phyloP scores from a whole-genome alignment of 2,113 vertebrate species.

The Pangasianodon hypophthalmus region DNA sequence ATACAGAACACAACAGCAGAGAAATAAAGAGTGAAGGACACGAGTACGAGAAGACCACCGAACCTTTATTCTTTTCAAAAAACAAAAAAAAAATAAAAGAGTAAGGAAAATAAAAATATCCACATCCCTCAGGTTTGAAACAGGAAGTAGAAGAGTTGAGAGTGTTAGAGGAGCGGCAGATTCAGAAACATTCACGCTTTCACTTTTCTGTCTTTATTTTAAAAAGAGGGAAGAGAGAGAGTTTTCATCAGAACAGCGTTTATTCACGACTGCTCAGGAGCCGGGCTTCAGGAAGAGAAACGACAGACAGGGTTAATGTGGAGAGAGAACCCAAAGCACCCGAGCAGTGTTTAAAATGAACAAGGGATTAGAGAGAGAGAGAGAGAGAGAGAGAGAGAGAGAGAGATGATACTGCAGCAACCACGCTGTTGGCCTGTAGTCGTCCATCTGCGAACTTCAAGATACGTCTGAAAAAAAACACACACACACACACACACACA shows the following conservation, averaged over 20 bases:
- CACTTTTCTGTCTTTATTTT: constrained; percentile 53
- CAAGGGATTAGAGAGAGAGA: constrained; percentile 48
- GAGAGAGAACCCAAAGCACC: constrained; percentile 82
- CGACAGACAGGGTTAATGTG: constrained; percentile 75
- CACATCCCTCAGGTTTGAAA: constrained; percentile 68
- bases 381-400: constrained; percentile 23
- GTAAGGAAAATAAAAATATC: constrained; percentile 60
- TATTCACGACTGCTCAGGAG: constrained; percentile 47
- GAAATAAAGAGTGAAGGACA: not conserved
- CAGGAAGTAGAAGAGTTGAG: constrained; percentile 53
- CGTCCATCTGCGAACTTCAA: constrained; percentile 74
- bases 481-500: too few species aligned
- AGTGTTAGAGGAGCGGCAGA: constrained; percentile 67
- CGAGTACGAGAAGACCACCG: not conserved
- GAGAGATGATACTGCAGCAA: constrained; percentile 73
- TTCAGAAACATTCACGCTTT: constrained; percentile 68
- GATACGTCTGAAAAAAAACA: constrained; percentile 82
- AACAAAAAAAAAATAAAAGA: constrained; percentile 47
- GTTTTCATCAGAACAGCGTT: constrained; percentile 54
- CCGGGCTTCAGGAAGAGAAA: constrained; percentile 69
- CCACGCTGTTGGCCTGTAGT: constrained; percentile 77
- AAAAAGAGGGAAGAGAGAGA: constrained; percentile 44
- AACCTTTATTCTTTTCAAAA: constrained; percentile 75
- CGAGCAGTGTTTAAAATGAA: constrained; percentile 71
- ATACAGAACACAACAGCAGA: not conserved